Conservation (phyloP, 2,888 invertebrate genomes). For the Tridacna gigas region DNA sequence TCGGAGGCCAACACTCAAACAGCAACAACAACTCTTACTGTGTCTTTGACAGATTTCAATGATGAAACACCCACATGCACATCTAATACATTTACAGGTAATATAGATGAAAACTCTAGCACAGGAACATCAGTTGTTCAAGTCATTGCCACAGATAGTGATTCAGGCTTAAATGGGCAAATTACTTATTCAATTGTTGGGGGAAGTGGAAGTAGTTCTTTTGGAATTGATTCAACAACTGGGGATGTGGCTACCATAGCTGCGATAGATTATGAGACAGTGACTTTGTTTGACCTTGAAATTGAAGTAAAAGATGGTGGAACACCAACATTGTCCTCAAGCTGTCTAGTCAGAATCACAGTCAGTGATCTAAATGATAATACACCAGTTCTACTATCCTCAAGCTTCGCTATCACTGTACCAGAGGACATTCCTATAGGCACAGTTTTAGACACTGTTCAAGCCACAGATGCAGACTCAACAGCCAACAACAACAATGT, state of each 20-base stretch:
- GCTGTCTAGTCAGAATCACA: slow-evolving; percentile 64
- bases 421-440: slow-evolving; percentile 67
- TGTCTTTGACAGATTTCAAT: slow-evolving; percentile 70
- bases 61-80: slow-evolving; percentile 71
- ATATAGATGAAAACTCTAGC: slow-evolving; percentile 67
- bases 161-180: slow-evolving; percentile 68
- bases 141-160: slow-evolving; percentile 64
- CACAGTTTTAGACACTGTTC: slow-evolving; percentile 66
- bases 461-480: slow-evolving; percentile 74
- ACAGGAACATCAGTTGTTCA: slow-evolving; percentile 45
- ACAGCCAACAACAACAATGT: slow-evolving; percentile 74
- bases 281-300: slow-evolving; percentile 65
- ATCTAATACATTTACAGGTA: slow-evolving; percentile 56
- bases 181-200: slow-evolving; percentile 67
- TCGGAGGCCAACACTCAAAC: slow-evolving; percentile 38
- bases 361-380: slow-evolving; percentile 77
- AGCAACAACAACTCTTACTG: slow-evolving; percentile 60
- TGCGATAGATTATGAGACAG: slow-evolving; percentile 74
- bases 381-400: slow-evolving; percentile 66
- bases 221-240: slow-evolving; percentile 67
- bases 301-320: slow-evolving; percentile 74
- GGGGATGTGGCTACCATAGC: slow-evolving; percentile 69
- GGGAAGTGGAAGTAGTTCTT: slow-evolving; percentile 69
- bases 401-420: slow-evolving; percentile 63
- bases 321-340: slow-evolving; percentile 62